A percentile compares a stretch with the other conserved stretches of the same genome.
Evolutionary conservation across 2,797 vertebrate genomes (phyloP).

Genomic region (Urophycis tenuis): DNA sequence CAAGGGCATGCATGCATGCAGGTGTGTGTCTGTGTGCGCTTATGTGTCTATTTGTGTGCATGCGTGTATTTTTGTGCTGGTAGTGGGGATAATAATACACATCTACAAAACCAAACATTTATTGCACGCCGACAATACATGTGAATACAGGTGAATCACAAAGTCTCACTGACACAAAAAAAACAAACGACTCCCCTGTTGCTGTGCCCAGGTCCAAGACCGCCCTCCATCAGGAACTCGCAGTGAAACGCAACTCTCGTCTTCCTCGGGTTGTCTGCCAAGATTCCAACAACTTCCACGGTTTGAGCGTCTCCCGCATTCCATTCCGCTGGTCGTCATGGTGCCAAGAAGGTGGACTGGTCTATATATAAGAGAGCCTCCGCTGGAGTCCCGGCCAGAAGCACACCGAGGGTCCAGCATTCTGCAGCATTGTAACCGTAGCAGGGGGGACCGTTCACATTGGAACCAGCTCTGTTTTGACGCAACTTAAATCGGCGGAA

Average conservation of each 20-base stretch:
- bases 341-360: slow-evolving; percentile 37
- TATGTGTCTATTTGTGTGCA: not conserved
- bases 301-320: slow-evolving; percentile 45
- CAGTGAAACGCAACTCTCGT: slow-evolving; percentile 49
- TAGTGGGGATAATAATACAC: not conserved
- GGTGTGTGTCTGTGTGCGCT: not conserved
- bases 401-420: slow-evolving; percentile 50
- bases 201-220: not conserved
- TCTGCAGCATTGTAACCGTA: slow-evolving; percentile 36
- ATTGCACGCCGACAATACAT: not conserved
- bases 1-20: too few species aligned
- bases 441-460: not conserved
- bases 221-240: slow-evolving; percentile 41
- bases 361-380: slow-evolving; percentile 52
- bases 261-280: slow-evolving; percentile 32
- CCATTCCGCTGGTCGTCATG: slow-evolving; percentile 60
- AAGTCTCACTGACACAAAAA: not conserved
- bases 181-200: not conserved
- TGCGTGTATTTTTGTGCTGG: not conserved
- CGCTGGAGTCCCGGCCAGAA: slow-evolving; percentile 41
- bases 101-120: not conserved
- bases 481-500: slow-evolving; percentile 26
- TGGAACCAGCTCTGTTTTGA: not conserved
- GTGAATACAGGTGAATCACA: not conserved
- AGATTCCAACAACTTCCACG: slow-evolving; percentile 32